Conservation (phyloP, 2,797 vertebrate species). For the Falco biarmicus region DNA sequence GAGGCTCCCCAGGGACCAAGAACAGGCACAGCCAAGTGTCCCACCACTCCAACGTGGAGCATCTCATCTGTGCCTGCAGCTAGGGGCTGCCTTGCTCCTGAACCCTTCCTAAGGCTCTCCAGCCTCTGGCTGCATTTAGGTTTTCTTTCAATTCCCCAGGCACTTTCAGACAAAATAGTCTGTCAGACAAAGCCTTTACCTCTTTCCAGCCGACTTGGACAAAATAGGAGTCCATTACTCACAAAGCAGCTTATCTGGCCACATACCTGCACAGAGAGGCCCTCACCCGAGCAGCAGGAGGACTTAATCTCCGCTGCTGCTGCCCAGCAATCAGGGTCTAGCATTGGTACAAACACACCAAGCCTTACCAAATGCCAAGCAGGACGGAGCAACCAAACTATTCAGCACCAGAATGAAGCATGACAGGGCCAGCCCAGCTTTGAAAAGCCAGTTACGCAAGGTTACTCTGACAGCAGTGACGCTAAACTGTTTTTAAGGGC, state of each 20-base stretch:
- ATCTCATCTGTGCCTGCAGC: rapidly evolving
- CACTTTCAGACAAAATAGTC: neutral
- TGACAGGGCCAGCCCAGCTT: neutral
- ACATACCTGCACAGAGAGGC: neutral
- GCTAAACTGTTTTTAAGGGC: neutral
- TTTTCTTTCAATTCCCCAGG: neutral
- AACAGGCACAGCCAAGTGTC: rapidly evolving
- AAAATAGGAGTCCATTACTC: neutral
- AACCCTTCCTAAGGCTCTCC: neutral
- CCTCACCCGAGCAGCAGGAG: neutral
- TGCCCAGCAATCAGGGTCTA: neutral
- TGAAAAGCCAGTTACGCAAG: neutral
- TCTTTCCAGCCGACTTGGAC: neutral
- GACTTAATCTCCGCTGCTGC: neutral
- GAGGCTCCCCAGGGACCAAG: neutral
- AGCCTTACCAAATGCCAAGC: neutral
- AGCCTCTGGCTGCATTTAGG: rapidly evolving
- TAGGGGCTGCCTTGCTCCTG: neutral
- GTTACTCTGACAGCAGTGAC: neutral
- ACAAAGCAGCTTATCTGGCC: neutral
- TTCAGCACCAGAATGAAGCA: rapidly evolving
- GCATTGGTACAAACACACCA: neutral
- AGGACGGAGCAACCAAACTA: rapidly evolving
- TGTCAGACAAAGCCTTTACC: neutral
- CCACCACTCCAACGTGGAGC: neutral